A percentile compares a stretch with the other conserved stretches of the same genome.
Evolutionary conservation across 2,113 vertebrate genomes (phyloP).

Genomic region (human (Homo sapiens)): GRCh38 chr5:103396501-103397000

Average conservation of each 20-base stretch:
- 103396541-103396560: conserved; percentile 42
- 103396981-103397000: not conserved
- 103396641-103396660: not conserved
- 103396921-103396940: not conserved
- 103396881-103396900: not conserved
- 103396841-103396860: not conserved
- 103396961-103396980: not conserved
- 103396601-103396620: conserved; percentile 54
- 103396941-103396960: not conserved
- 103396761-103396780: not conserved
- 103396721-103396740: not conserved
- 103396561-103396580: conserved; percentile 54
- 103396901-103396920: not conserved
- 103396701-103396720: not conserved
- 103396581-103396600: conserved; percentile 59
- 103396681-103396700: not conserved
- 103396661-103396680: not conserved
- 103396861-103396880: not conserved
- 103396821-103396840: not conserved
- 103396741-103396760: not conserved
- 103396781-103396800: too few relatives aligned
- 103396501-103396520: conserved; percentile 59
- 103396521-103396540: conserved; percentile 3
- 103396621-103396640: not conserved
- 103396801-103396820: not conserved